Evolutionary conservation across 2,113 vertebrate species (phyloP), one percentile per base, ranked within the genome.

Genomic region (Mustela nigripes): DNA sequence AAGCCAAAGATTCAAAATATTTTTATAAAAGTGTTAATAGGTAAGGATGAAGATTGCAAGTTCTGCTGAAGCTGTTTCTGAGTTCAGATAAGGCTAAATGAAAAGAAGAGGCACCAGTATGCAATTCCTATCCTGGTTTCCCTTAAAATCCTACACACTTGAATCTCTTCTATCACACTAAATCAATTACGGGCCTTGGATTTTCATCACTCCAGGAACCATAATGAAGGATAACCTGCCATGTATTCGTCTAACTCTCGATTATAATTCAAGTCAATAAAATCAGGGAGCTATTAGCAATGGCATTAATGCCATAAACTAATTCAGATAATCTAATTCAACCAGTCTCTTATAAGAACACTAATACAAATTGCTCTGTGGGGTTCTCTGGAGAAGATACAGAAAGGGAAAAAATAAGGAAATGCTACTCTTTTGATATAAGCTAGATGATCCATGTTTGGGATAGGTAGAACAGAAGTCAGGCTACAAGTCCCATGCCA

Each of bases 271-370:
- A 85, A 93, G 28, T 91, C 82, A 78, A 45, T 84, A 86, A 28
- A 91, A 91, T 69, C 92, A 67, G 14, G 2, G 21, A 97, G 95
- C 18, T 28, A 94, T 80, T 36, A 82, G 73, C 98, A 97, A 97
- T 2, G 87, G 14, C 28, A 92, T 53, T 79, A 82, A 96, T 97
- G 7, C 4, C 65, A 28, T 28, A 89, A 94, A 58, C 3, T 86
- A 73, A 85, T 12, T 79, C 42, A 28, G 11, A 78, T 45, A 65
- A 83, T 76, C 69, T 33, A 97, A 94, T 63, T 56, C 74, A 82
- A 84, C 79, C 87, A 83, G 63, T 36, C 69, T 93, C 14, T 82
- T 96, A 22, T 22, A 73, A 5, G 45, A 71, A 97, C 96, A 97
- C 36, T 74, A 98, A 67, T n/a, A 2, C 48, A 95, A 10, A 9